Evolutionary conservation across 2,113 vertebrate species (phyloP).

Genomic region (Oryzias melastigma): DNA sequence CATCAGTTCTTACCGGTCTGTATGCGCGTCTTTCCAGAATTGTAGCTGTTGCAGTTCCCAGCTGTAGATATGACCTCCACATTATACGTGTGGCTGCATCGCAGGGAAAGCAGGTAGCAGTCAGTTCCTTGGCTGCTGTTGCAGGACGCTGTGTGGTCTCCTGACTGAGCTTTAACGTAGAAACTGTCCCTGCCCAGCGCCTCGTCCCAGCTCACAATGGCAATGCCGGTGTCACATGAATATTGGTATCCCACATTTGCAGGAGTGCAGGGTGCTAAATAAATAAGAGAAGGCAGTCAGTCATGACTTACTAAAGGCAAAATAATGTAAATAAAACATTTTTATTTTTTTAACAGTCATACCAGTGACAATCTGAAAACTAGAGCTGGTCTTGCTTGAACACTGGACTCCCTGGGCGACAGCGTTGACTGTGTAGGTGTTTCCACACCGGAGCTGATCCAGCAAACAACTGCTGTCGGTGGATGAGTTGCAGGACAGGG

Average conservation of each 20-base stretch:
- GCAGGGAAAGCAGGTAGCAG: slow-evolving; percentile 56
- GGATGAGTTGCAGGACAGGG: slow-evolving; percentile 59
- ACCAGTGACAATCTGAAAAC: slow-evolving; percentile 70
- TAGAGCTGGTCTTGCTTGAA: slow-evolving; percentile 53
- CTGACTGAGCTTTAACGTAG: slow-evolving; percentile 25
- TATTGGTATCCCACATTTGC: slow-evolving; percentile 53
- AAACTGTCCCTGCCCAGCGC: slow-evolving; percentile 62
- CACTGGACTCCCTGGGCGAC: slow-evolving; percentile 55
- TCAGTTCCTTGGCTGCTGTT: slow-evolving; percentile 34
- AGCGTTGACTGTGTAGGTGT: slow-evolving; percentile 59
- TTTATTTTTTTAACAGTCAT: background rate
- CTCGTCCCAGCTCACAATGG: slow-evolving; percentile 70
- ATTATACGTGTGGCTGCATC: slow-evolving; percentile 66
- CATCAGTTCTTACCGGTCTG: slow-evolving; percentile 61
- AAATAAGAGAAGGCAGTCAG: slow-evolving; percentile 11
- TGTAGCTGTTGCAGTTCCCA: slow-evolving; percentile 71
- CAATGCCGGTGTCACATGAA: slow-evolving; percentile 56
- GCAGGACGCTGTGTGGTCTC: slow-evolving; percentile 37
- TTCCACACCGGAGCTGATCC: slow-evolving; percentile 61
- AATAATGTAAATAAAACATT: too few relatives aligned
- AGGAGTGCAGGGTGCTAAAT: slow-evolving; percentile 75
- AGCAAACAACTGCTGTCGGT: slow-evolving; percentile 59
- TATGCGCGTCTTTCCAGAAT: slow-evolving; percentile 44
- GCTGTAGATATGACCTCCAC: slow-evolving; percentile 62
- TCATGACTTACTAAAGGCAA: too few relatives aligned